Percentiles rank a stretch among this genome's conserved stretches.
Evolutionary conservation across 2,113 vertebrate species (phyloP).

Genomic region (Procavia capensis): DNA sequence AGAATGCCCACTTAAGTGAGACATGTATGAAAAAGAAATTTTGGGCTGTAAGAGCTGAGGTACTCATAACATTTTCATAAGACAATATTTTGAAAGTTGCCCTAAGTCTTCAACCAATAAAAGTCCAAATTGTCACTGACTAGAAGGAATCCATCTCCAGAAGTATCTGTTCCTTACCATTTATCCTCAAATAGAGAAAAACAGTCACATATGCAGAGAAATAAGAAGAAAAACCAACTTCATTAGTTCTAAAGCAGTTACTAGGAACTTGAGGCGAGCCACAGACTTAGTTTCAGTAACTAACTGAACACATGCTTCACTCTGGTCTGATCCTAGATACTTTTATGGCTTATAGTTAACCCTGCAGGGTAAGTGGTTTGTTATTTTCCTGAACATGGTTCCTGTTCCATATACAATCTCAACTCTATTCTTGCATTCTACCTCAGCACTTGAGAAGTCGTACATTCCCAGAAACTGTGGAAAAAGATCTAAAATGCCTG

Average conservation of each 20-base stretch:
- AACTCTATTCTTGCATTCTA: background rate
- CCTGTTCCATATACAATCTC: background rate
- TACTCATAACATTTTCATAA: slow-evolving; percentile 47
- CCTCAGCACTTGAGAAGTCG: background rate
- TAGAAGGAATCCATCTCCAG: slow-evolving; percentile 22
- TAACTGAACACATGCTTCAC: slow-evolving; percentile 47
- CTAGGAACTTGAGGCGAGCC: slow-evolving; percentile 39
- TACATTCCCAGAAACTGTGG: background rate
- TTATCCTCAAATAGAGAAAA: slow-evolving; percentile 62
- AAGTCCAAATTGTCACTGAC: slow-evolving; percentile 15
- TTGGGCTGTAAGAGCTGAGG: background rate
- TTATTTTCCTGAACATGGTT: background rate
- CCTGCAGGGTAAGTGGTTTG: slow-evolving; percentile 40
- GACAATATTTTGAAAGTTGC: slow-evolving; percentile 39
- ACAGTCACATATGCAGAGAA: slow-evolving; percentile 35
- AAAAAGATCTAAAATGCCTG: background rate
- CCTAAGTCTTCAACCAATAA: slow-evolving; percentile 54
- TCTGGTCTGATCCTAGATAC: background rate
- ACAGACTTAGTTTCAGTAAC: slow-evolving; percentile 61
- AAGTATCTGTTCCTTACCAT: slow-evolving; percentile 46
- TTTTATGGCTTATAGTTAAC: slow-evolving; percentile 61
- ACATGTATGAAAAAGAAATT: background rate
- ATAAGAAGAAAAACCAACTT: slow-evolving; percentile 52
- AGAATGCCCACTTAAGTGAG: background rate
- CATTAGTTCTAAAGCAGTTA: slow-evolving; percentile 55